These are phyloP conservation scores for Diplosoma virens DNA, from an alignment of 23 tunicate genomes.

Conservation along the genomic window DNA sequence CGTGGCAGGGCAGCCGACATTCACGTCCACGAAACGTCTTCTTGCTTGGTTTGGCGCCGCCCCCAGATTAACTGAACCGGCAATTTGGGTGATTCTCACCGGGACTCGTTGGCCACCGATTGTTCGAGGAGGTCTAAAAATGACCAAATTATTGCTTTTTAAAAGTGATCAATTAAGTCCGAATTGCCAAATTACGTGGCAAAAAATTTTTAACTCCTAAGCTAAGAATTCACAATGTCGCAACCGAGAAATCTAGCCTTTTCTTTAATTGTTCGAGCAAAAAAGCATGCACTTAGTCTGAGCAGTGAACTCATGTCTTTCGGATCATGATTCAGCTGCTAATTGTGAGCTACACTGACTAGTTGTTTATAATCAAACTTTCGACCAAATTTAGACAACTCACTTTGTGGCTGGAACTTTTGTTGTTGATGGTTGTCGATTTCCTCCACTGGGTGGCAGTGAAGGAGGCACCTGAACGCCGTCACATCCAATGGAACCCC, in stretches of 20 bases:
- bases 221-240: background rate
- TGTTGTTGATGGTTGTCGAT: background rate
- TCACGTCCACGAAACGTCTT: slow-evolving; percentile 26
- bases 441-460: background rate
- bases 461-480: background rate
- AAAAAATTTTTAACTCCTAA: background rate
- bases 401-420: no score
- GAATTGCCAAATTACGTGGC: no score
- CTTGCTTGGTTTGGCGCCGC: background rate
- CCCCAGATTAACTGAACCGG: slow-evolving; percentile 42
- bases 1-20: slow-evolving; percentile 43
- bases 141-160: background rate
- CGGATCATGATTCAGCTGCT: no score
- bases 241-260: no score
- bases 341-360: no score
- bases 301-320: no score
- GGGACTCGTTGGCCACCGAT: background rate
- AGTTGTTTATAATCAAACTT: no score
- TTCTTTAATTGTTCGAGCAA: no score
- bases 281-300: no score
- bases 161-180: no score
- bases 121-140: background rate
- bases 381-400: background rate
- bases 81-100: slow-evolving; percentile 35
- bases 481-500: slow-evolving; percentile 22